A percentile compares a stretch with the other conserved stretches of the same genome.
Evolutionary conservation across 1,140 invertebrate genomes (phyloP).

Genomic region (Streblospio benedicti): DNA sequence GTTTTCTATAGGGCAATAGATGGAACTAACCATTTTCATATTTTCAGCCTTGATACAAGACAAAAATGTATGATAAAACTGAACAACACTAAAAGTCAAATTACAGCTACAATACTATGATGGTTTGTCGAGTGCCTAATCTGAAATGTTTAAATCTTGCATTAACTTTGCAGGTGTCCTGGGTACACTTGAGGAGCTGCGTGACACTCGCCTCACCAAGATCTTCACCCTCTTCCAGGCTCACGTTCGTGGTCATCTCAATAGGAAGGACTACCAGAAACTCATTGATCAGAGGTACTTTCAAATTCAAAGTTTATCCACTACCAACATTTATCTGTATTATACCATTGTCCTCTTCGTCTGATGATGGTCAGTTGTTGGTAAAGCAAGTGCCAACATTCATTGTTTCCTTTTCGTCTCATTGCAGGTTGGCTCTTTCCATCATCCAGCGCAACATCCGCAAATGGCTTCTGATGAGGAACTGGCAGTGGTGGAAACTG

Average conservation of each 20-base stretch:
- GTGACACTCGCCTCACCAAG: constrained; percentile 95
- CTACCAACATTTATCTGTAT: neutral
- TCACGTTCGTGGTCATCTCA: constrained; percentile 78
- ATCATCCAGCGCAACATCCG: constrained; percentile 97
- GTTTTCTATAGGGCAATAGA: no score
- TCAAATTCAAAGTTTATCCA: neutral
- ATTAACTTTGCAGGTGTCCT: no score
- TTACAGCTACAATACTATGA: no score
- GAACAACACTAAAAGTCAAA: no score
- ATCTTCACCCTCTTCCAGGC: constrained; percentile 98
- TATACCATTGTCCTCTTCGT: neutral
- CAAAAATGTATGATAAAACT: no score
- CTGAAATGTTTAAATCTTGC: no score
- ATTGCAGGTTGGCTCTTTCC: constrained; percentile 74
- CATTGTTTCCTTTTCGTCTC: no score
- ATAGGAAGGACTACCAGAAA: constrained; percentile 85
- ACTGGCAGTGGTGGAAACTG: constrained; percentile 99
- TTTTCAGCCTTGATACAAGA: no score
- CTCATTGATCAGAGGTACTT: constrained; percentile 85
- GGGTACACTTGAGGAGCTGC: constrained; percentile 99
- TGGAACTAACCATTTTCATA: no score
- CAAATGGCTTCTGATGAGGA: constrained; percentile 93
- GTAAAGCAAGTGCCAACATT: constrained; percentile 61
- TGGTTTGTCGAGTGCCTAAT: no score
- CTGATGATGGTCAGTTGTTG: neutral